Conservation (phyloP, 2,113 vertebrate species). For the Gasterosteus aculeatus region DNA sequence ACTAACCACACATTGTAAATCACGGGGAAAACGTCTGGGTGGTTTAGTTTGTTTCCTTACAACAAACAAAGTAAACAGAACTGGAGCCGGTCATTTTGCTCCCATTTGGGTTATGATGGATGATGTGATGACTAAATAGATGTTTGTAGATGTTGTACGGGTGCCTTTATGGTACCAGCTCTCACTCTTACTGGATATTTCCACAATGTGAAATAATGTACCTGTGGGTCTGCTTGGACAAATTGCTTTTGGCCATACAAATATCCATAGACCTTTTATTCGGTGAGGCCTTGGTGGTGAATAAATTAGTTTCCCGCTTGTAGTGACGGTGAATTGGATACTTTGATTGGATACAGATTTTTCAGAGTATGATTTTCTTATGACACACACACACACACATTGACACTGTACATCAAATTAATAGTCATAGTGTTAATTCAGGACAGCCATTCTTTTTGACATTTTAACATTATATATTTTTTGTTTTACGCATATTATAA, state of each 20-base stretch:
- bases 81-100: not conserved
- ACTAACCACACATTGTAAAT: constrained; percentile 40
- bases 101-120: not conserved
- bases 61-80: constrained; percentile 24
- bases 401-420: not conserved
- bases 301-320: constrained; percentile 4
- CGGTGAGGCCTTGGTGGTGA: constrained; percentile 4
- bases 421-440: not conserved
- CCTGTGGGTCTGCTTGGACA: not conserved
- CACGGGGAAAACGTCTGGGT: constrained; percentile 36
- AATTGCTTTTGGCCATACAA: not conserved
- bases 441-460: not conserved
- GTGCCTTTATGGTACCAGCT: not conserved
- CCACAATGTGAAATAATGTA: not conserved
- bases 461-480: not conserved
- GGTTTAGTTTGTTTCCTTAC: constrained; percentile 48
- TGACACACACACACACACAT: not conserved
- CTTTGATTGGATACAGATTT: not conserved
- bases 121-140: constrained; percentile 6
- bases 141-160: constrained; percentile 8
- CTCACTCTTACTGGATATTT: not conserved
- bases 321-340: constrained; percentile 12
- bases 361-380: not conserved
- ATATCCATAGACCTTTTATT: not conserved
- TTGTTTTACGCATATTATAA: not conserved